Evolutionary conservation across 1,140 invertebrate genomes (phyloP), one percentile per base, ranked within the genome.

Genomic region (Lycorma delicatula): DNA sequence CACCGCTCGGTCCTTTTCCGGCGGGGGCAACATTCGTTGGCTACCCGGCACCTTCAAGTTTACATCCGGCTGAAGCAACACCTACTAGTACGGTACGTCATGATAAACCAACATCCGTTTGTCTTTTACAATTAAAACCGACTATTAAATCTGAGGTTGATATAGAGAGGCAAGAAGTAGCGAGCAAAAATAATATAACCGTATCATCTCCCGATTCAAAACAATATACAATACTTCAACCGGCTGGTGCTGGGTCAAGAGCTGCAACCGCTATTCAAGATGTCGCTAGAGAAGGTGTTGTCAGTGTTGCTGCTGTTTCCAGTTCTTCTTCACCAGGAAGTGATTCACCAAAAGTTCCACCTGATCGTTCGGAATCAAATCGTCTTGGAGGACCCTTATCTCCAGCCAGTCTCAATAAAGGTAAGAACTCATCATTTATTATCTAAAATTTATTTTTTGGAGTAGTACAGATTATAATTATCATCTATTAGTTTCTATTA

Each of bases 211-310:
- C 72, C 36, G 67, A 69, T 29, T 75, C 74, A 59, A 80, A 89
- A 71, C 87, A 90, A 65, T 91, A 90, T 65, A 91, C 87, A 13
- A 87, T 89, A 49, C 73, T 90, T 16, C 88, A 91, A 67, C 87
- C 87, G 1, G 87, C 87, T 7, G 83, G 82, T 13, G 77, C 81
- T 0, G 83, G 85, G 2, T 89, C 86, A 4, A 78, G 86, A 27
- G 85, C 85, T 0, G 85, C 86, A 1, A 85, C 82, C 18, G 85
- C 85, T 0, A 78, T 89, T 48, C 86, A 89, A 66, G 87, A 89
- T 66, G 75, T 78, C 31, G 81, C 84, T 6, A 69, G 83, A 13
- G 82, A 84, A 58, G 82, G 81, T 34, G 81, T 83, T 25, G 75
- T 81, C 1, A 78, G 75, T 64, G 81, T 80, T 28, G 74, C 85